Conservation (phyloP, 2,888 invertebrate genomes). For the Erannis defoliaria region DNA sequence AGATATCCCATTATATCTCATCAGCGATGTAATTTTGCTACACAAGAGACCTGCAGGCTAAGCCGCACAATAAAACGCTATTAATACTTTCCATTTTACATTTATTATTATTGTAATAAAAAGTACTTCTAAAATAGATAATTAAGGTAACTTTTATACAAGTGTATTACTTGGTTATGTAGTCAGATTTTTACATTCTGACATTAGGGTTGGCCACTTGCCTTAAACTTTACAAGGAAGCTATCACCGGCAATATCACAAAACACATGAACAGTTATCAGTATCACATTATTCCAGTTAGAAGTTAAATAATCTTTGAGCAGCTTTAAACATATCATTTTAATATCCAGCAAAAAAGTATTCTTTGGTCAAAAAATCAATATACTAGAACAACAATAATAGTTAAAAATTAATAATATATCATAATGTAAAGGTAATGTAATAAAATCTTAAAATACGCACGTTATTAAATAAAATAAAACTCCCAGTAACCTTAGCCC, state of each 20-base stretch:
- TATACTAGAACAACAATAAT: not conserved
- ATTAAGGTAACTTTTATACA: not conserved
- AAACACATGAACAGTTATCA: too few species aligned
- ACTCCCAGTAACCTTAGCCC: too few species aligned
- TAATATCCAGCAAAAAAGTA: not conserved
- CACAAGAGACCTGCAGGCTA: not conserved
- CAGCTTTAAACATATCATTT: not conserved
- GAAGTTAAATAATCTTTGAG: not conserved
- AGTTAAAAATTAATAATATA: too few species aligned
- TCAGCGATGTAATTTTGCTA: too few species aligned
- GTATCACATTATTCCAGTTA: conserved; percentile 19
- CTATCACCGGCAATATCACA: not conserved
- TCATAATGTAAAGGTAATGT: too few species aligned
- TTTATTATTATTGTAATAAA: not conserved
- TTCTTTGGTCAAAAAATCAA: not conserved
- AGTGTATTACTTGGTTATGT: not conserved
- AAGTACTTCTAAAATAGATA: not conserved
- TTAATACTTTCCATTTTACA: not conserved
- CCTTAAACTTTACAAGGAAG: not conserved
- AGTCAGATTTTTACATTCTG: not conserved
- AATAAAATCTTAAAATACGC: too few species aligned
- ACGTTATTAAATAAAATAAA: too few species aligned
- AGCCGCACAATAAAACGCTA: not conserved
- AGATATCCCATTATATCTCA: too few species aligned
- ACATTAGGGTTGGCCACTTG: too few species aligned